A percentile compares a stretch with the other conserved stretches of the same genome.
Evolutionary conservation across 2,888 invertebrate species (phyloP).

Genomic region (Nysson spinosus): DNA sequence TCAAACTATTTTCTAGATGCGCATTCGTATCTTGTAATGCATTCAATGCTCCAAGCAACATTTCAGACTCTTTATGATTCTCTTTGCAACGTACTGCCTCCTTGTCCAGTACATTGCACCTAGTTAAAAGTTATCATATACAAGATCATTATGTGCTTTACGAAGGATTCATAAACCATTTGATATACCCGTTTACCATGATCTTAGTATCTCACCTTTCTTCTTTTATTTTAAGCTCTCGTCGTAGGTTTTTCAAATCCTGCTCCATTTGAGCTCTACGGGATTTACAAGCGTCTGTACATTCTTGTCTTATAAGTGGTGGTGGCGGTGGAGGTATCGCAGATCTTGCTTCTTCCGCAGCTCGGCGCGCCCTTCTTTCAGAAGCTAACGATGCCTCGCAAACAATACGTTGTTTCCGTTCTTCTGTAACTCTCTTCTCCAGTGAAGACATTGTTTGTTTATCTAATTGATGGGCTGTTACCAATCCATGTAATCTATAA

Average conservation of each 20-base stretch:
- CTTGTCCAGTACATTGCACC: slow-evolving; percentile 69
- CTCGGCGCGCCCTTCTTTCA: slow-evolving; percentile 85
- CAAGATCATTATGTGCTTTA: too few species aligned
- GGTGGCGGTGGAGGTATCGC: slow-evolving; percentile 73
- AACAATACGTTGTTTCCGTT: slow-evolving; percentile 87
- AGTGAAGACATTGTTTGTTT: slow-evolving; percentile 86
- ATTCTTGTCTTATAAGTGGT: slow-evolving; percentile 79
- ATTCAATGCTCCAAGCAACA: slow-evolving; percentile 87
- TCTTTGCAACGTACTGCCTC: slow-evolving; percentile 80
- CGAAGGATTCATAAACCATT: too few species aligned
- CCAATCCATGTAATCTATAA: slow-evolving; percentile 85
- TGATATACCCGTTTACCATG: too few species aligned
- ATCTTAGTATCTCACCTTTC: slow-evolving; percentile 79
- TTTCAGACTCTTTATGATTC: slow-evolving; percentile 84
- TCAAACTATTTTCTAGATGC: slow-evolving; percentile 95
- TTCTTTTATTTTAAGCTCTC: slow-evolving; percentile 83
- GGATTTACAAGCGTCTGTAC: slow-evolving; percentile 83
- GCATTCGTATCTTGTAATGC: slow-evolving; percentile 94
- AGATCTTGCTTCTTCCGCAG: slow-evolving; percentile 78
- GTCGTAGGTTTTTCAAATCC: slow-evolving; percentile 83
- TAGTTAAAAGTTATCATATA: slow-evolving; percentile 26
- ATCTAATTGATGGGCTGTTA: slow-evolving; percentile 86
- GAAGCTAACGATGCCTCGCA: slow-evolving; percentile 86
- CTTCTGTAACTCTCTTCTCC: slow-evolving; percentile 91
- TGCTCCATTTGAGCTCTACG: slow-evolving; percentile 84